These are phyloP conservation scores for Exephanes ischioxanthus DNA, from an alignment of 2,888 invertebrate genomes.

Conservation along the genomic window DNA sequence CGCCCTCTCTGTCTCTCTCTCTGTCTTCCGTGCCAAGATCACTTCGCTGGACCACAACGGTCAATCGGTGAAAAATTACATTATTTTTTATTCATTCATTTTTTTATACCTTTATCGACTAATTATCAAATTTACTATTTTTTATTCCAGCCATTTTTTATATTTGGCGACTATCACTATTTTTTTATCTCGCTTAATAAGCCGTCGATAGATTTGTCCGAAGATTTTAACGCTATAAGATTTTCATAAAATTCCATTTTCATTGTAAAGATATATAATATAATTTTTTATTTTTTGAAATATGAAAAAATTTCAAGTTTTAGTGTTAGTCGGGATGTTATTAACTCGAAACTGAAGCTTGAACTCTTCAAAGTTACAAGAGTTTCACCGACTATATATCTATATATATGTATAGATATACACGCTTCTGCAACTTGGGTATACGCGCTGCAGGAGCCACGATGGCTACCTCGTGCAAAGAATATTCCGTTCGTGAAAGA, in stretches of 20 bases:
- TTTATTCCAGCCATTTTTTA: too few species aligned
- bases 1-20: constrained; percentile 22
- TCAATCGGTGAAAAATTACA: neutral
- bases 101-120: neutral
- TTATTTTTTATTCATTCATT: constrained; percentile 4
- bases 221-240: neutral
- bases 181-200: neutral
- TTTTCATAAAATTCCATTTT: neutral
- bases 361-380: neutral
- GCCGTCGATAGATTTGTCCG: neutral
- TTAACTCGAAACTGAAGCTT: neutral
- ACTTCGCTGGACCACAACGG: constrained; percentile 31
- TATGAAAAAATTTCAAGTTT: neutral
- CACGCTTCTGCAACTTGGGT: neutral
- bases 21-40: constrained; percentile 14
- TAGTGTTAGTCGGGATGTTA: neutral
- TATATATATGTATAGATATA: neutral
- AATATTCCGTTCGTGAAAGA: constrained; percentile 43
- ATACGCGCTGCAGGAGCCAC: neutral
- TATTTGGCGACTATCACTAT: neutral
- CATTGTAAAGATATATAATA: neutral
- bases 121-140: neutral
- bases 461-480: constrained; percentile 35
- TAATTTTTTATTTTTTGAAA: neutral
- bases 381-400: too few species aligned